Conservation (phyloP, 2,888 invertebrate genomes). For the Drosophila diplacantha region DNA sequence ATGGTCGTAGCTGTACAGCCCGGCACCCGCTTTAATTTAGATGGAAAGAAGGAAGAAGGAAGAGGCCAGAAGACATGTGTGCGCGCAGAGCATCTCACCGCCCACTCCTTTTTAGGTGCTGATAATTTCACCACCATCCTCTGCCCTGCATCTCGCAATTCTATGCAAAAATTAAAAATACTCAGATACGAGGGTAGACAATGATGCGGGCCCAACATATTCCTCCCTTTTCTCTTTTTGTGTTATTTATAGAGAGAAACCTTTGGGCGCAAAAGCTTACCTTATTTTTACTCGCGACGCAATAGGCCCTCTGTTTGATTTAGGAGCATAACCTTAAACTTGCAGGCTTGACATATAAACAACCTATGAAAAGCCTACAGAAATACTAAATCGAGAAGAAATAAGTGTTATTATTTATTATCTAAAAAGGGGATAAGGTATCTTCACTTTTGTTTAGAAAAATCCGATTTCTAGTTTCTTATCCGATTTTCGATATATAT, state of each 20-base stretch:
- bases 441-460: not conserved
- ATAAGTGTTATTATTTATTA: not conserved
- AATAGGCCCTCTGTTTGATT: no score
- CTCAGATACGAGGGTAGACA: slow-evolving; percentile 25
- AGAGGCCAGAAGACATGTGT: not conserved
- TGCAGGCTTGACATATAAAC: not conserved
- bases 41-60: not conserved
- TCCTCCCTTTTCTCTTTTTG: no score
- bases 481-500: not conserved
- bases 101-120: slow-evolving; percentile 31
- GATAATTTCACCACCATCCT: slow-evolving; percentile 45
- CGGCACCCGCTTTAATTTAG: not conserved
- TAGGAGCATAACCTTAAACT: not conserved
- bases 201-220: slow-evolving; percentile 4
- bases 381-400: not conserved
- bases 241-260: no score
- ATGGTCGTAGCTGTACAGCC: not conserved
- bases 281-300: no score
- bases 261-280: no score
- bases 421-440: not conserved
- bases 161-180: slow-evolving; percentile 47
- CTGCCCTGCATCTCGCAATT: slow-evolving; percentile 20
- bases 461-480: not conserved
- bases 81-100: not conserved
- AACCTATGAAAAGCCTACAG: not conserved